Conservation (phyloP, 2,113 vertebrate genomes). For the Grammomys surdaster region DNA sequence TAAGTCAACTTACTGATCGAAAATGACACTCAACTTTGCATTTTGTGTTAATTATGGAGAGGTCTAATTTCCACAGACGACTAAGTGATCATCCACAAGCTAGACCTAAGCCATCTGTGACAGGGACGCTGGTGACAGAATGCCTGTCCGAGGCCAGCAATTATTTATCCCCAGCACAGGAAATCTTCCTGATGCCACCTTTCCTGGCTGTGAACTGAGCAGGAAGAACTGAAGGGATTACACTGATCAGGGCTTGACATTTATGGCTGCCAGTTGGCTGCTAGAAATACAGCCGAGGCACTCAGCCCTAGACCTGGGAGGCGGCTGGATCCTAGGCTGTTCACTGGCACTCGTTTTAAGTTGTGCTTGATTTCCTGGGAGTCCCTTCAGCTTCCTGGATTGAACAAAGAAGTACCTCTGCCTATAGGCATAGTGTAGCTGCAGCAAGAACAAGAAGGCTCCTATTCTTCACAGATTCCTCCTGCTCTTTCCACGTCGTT, state of each 20-base stretch:
- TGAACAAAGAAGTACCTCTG: not conserved
- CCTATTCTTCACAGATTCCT: not conserved
- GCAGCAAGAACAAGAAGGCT: not conserved
- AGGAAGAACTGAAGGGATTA: constrained; percentile 66
- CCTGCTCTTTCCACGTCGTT: not conserved
- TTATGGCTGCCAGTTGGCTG: constrained; percentile 66
- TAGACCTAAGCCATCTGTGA: constrained; percentile 14
- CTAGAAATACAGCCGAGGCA: constrained; percentile 48
- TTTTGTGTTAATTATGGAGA: constrained; percentile 62
- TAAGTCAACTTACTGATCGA: constrained; percentile 8
- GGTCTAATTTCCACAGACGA: constrained; percentile 28
- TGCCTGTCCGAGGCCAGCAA: constrained; percentile 20
- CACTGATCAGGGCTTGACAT: constrained; percentile 73
- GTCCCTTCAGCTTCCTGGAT: not conserved
- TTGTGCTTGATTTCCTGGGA: constrained; percentile 25
- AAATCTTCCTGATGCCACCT: constrained; percentile 64
- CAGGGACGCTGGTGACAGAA: not conserved
- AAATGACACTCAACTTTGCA: not conserved
- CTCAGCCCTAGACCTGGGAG: constrained; percentile 24
- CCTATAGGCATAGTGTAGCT: not conserved
- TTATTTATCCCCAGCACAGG: constrained; percentile 14
- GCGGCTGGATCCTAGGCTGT: constrained; percentile 39
- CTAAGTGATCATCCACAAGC: constrained; percentile 27
- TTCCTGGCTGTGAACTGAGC: constrained; percentile 53
- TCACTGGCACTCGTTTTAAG: constrained; percentile 42